phyloP scores from a whole-genome alignment of 1,140 invertebrate genomes.

The Saccostrea echinata region DNA sequence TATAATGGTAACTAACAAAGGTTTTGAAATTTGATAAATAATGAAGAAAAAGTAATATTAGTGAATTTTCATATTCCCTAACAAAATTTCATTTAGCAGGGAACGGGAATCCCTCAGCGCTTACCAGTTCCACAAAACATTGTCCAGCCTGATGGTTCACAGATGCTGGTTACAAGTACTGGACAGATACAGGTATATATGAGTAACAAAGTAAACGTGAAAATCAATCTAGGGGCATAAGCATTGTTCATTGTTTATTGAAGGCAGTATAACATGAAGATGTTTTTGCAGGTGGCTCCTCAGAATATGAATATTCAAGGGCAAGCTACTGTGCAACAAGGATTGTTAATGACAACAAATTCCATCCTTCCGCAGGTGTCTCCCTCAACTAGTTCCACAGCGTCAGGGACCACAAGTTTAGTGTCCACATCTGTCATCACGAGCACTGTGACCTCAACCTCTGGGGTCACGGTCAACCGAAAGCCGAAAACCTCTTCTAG shows the following conservation, averaged over 20 bases:
- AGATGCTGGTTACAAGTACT: constrained; percentile 38
- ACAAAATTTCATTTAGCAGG: not conserved
- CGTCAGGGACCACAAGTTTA: constrained; percentile 33
- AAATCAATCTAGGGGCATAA: not conserved
- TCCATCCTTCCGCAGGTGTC: constrained; percentile 56
- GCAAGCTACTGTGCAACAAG: constrained; percentile 42
- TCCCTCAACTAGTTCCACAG: constrained; percentile 27
- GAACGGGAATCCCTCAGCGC: constrained; percentile 32
- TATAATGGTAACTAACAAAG: too few species aligned
- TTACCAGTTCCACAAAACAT: constrained; percentile 37
- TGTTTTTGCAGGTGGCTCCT: constrained; percentile 11
- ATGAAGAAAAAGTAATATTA: too few species aligned
- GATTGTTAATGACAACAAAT: constrained; percentile 66
- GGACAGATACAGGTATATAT: constrained; percentile 51
- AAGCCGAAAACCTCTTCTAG: not conserved
- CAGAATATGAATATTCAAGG: constrained; percentile 33
- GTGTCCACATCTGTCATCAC: not conserved
- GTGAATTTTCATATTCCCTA: not conserved
- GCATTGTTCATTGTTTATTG: not conserved
- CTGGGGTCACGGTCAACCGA: not conserved
- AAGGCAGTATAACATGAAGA: not conserved
- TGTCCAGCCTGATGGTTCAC: not conserved
- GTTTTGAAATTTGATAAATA: too few species aligned
- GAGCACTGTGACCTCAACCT: not conserved
- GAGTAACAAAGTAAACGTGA: not conserved